Evolutionary conservation across 2,113 vertebrate species (phyloP).

Genomic region (Cyprinus carpio): DNA sequence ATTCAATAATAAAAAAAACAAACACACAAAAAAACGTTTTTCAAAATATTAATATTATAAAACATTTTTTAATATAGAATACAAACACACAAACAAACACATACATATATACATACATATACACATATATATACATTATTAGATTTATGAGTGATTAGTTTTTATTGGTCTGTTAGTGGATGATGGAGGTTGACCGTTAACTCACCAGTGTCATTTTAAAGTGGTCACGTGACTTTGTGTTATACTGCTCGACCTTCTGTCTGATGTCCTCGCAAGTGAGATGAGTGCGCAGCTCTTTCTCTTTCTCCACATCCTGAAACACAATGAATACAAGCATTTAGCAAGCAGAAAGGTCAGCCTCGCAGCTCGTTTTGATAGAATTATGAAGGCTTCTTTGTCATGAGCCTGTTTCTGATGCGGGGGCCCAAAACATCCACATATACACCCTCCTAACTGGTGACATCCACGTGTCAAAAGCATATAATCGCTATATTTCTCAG

Average conservation of each 20-base stretch:
- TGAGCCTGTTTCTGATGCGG: not conserved
- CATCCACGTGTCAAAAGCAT: not conserved
- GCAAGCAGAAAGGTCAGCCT: not conserved
- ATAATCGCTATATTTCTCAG: not conserved
- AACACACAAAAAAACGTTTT: too few species aligned
- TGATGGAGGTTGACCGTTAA: not conserved
- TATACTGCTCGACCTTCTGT: slow-evolving; percentile 89
- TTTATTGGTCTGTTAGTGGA: not conserved
- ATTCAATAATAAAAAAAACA: too few species aligned
- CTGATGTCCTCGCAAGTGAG: slow-evolving; percentile 91
- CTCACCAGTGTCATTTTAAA: slow-evolving; percentile 96
- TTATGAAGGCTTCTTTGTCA: slow-evolving; percentile 5
- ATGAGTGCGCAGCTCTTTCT: slow-evolving; percentile 82
- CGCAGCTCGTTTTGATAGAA: not conserved
- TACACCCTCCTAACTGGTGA: not conserved
- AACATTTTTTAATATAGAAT: too few species aligned
- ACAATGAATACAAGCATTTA: not conserved
- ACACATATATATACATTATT: too few species aligned
- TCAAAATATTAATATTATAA: too few species aligned
- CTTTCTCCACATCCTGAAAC: slow-evolving; percentile 91
- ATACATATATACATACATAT: too few species aligned
- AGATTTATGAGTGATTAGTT: not conserved
- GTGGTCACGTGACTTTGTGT: slow-evolving; percentile 86
- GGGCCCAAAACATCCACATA: not conserved
- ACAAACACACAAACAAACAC: too few species aligned